Conservation (phyloP, 2,113 vertebrate species). For the Octodon degus region DNA sequence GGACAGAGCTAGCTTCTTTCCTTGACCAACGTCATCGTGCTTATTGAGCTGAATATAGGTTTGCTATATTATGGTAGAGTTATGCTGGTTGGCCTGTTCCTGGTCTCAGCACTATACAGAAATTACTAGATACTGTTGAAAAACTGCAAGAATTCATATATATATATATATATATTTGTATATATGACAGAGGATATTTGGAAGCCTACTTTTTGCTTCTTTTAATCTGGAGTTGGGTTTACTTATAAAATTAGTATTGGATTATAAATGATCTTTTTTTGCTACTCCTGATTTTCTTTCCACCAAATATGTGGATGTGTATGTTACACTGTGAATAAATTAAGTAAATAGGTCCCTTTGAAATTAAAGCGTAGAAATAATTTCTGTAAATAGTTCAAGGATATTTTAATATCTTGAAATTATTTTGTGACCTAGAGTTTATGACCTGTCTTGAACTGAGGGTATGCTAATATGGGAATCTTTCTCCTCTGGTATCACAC, state of each 20-base stretch:
- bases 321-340: neutral
- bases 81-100: neutral
- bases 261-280: neutral
- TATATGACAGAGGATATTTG: neutral
- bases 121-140: neutral
- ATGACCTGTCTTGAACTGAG: slow-evolving; percentile 19
- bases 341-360: neutral
- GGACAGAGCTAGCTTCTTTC: neutral
- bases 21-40: neutral
- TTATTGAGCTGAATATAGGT: neutral
- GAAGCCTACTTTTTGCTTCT: neutral
- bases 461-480: neutral
- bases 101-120: neutral
- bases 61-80: neutral
- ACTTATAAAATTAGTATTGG: neutral
- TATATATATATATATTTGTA: no score
- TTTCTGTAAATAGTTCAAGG: neutral
- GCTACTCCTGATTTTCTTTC: neutral
- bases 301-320: neutral
- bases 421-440: neutral
- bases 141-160: neutral
- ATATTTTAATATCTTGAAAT: slow-evolving; percentile 34
- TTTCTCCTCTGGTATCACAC: slow-evolving; percentile 48
- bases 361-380: neutral
- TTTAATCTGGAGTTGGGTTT: slow-evolving; percentile 36